phyloP scores from a whole-genome alignment of 2,888 invertebrate genomes.

The Encarsia formosa region DNA sequence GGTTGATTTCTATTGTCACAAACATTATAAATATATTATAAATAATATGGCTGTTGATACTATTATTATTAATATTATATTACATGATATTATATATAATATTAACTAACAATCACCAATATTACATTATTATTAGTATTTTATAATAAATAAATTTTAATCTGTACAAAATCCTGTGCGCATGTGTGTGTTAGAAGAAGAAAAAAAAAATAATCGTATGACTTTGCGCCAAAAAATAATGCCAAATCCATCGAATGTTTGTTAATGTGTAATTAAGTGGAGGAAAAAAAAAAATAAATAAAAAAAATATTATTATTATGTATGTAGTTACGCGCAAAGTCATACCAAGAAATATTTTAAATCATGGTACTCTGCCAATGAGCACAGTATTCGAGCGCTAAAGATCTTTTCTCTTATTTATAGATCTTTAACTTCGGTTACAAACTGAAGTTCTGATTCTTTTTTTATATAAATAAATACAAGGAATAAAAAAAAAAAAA shows the following conservation, averaged over 20 bases:
- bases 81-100: conserved; percentile 18
- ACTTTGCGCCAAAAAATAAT: too few species aligned
- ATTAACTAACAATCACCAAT: conserved; percentile 19
- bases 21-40: conserved; percentile 26
- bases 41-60: conserved; percentile 27
- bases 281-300: too few species aligned
- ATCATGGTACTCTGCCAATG: too few species aligned
- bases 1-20: conserved; percentile 26
- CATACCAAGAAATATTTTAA: conserved; percentile 3
- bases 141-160: conserved; percentile 17
- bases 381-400: too few species aligned
- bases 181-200: conserved; percentile 5
- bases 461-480: conserved; percentile 2
- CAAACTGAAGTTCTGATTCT: too few species aligned
- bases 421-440: too few species aligned
- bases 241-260: too few species aligned
- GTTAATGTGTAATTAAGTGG: too few species aligned
- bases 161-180: conserved; percentile 22
- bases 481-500: conserved; percentile 7
- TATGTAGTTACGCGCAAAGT: conserved; percentile 17
- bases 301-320: too few species aligned
- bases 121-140: conserved; percentile 23
- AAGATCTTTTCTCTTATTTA: too few species aligned
- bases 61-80: conserved; percentile 23
- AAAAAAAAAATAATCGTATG: background rate